Conservation (phyloP, 2,797 vertebrate genomes). For the Eleutherodactylus coqui region DNA sequence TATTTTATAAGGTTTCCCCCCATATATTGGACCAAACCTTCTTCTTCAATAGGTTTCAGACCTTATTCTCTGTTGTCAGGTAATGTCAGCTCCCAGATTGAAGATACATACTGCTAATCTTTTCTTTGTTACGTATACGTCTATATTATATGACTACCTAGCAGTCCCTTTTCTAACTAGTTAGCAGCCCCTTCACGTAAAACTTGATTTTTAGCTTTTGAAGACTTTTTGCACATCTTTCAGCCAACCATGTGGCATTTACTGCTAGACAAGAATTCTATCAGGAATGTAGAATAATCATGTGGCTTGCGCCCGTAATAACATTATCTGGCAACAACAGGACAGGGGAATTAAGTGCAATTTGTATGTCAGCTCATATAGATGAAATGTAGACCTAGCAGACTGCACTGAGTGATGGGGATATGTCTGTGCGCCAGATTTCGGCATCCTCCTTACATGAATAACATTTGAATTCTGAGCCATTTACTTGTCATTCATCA, state of each 20-base stretch:
- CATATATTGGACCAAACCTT: too few species aligned
- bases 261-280: slow-evolving; percentile 2
- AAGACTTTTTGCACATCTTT: not conserved
- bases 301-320: not conserved
- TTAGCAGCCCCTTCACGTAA: not conserved
- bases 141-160: not conserved
- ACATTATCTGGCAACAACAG: slow-evolving; percentile 17
- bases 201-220: not conserved
- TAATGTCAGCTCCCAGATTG: too few species aligned
- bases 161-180: not conserved
- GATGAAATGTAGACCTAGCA: slow-evolving; percentile 19
- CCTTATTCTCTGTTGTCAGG: too few species aligned
- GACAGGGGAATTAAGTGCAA: slow-evolving; percentile 20
- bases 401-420: slow-evolving; percentile 1
- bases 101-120: not conserved
- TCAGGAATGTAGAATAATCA: slow-evolving; percentile 18
- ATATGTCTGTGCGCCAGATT: not conserved
- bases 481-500: slow-evolving; percentile 17
- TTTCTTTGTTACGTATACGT: not conserved
- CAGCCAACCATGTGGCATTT: slow-evolving; percentile 3
- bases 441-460: not conserved
- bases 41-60: too few species aligned
- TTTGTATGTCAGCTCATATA: slow-evolving; percentile 38
- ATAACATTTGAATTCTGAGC: not conserved
- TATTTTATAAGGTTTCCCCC: too few species aligned